Conservation (phyloP, 2,113 vertebrate species). For the Chamaetylas fuelleborni region DNA sequence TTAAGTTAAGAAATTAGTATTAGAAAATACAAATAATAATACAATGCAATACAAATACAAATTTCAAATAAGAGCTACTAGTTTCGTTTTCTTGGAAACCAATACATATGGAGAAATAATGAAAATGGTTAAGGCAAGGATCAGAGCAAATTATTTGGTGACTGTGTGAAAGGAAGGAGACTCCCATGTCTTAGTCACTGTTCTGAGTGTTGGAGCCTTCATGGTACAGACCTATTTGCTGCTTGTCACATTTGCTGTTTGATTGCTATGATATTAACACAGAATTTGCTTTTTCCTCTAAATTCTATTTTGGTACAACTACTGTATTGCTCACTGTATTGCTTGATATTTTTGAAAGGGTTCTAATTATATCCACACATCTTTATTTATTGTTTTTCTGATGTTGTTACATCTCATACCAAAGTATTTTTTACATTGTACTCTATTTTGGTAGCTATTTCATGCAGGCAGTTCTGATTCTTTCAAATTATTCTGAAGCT, state of each 20-base stretch:
- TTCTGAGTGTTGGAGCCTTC: background rate
- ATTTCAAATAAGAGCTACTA: background rate
- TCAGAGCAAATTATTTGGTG: background rate
- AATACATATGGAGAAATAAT: background rate
- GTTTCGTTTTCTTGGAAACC: background rate
- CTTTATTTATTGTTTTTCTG: background rate
- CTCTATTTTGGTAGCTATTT: conserved; percentile 1
- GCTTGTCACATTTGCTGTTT: background rate
- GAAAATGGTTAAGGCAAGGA: background rate
- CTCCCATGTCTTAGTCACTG: background rate
- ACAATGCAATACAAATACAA: background rate
- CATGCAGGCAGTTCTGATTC: background rate
- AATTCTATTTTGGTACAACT: background rate
- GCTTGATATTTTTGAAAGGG: background rate
- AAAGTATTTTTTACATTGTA: background rate
- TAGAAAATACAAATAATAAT: background rate
- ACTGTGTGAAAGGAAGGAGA: background rate
- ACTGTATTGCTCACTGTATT: background rate
- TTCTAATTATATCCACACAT: conserved; percentile 1
- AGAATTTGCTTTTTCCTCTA: background rate
- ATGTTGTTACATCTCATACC: background rate
- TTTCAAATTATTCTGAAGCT: conserved; percentile 25
- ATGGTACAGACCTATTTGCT: background rate
- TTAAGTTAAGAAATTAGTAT: background rate
- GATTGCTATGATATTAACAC: background rate